phyloP scores from a whole-genome alignment of 2,797 vertebrate genomes.

The Falco biarmicus region DNA sequence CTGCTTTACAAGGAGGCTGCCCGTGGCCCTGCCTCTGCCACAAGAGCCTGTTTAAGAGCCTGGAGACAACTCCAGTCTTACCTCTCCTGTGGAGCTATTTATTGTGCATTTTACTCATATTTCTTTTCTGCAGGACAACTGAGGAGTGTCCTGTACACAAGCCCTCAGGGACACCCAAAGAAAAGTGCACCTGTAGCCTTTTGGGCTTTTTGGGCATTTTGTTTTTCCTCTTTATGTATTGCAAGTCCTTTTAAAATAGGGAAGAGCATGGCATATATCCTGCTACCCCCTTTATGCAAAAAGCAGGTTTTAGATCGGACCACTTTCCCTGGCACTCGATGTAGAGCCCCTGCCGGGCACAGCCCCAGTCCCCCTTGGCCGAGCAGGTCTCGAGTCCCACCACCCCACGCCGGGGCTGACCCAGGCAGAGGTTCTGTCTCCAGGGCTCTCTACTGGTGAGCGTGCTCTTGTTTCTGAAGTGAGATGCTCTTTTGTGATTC shows the following conservation, averaged over 20 bases:
- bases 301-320: neutral
- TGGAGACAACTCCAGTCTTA: neutral
- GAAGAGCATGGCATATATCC: fast-evolving
- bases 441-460: fast-evolving
- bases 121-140: neutral
- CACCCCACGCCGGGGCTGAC: fast-evolving
- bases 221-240: neutral
- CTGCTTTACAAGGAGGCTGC: neutral
- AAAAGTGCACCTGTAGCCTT: neutral
- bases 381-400: fast-evolving
- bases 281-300: neutral
- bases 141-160: neutral
- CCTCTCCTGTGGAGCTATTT: neutral
- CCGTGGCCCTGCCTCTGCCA: neutral
- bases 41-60: neutral
- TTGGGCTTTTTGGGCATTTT: neutral
- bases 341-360: neutral
- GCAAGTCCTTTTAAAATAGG: neutral
- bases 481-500: neutral
- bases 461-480: neutral
- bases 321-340: neutral
- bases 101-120: fast-evolving
- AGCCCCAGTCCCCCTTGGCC: neutral
- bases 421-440: neutral
- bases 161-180: neutral